Evolutionary conservation across 1,140 invertebrate species (phyloP), one percentile per base, ranked within the genome.

Genomic region (Cataglyphis hispanica): DNA sequence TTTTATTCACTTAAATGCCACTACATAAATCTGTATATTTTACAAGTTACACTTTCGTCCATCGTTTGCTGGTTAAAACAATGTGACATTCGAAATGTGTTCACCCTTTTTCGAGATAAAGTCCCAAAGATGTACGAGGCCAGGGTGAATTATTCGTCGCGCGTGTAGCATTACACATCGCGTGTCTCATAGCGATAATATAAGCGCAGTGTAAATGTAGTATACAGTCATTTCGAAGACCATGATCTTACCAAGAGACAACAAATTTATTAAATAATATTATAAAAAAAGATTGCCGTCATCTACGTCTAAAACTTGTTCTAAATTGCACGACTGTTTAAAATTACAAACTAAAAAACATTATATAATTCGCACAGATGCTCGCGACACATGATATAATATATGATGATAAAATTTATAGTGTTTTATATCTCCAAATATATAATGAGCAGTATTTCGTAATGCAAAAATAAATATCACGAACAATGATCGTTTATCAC

Each of bases 131-230:
- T 84, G 56, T 77, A 84, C 70, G 72, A 53, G 81, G 43, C 60
- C n/a, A 50, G 43, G 72, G 58, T 84, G 81, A 84, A 77, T 84
- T 84, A 84, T 84, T 84, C 70, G 81, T 43, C 58, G 70, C 43
- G 46, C 56, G 81, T 84, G 72, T 46, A 31, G 10, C 25, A n/a
- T 40, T 64, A 37, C 27, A n/a, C 67, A 31, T 76, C 34, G 81
- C 72, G 81, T 84, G 81, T 76, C 31, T 76, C 69, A 50, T 11
- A 34, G 13, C 43, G 81, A 76, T 84, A 84, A 84, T 85, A 56
- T 60, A 81, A 37, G 66, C 67, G 53, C 53, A 69, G n/a, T 72
- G 78, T 81, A 81, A 81, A 81, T 72, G 78, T 72, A 37, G 22
- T 60, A 53, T 67, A 64, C 16, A 46, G 25, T 66, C 77, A 8